Evolutionary conservation across 2,888 invertebrate species (phyloP).

Genomic region (Pantelozetes paolii): DNA sequence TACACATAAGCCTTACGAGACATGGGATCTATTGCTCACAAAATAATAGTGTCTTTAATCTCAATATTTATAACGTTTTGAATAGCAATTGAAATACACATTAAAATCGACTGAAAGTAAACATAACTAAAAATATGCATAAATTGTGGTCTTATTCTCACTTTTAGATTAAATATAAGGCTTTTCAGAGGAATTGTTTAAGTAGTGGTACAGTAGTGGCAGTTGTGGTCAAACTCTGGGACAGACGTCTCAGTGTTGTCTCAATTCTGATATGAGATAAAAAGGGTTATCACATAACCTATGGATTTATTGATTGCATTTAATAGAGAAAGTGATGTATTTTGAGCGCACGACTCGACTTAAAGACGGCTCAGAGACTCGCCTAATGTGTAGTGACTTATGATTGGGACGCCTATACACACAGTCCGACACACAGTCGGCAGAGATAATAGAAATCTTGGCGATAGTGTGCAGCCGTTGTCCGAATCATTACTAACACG

Average conservation of each 20-base stretch:
- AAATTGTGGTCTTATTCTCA: not conserved
- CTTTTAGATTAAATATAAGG: conserved; percentile 10
- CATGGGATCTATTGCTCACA: conserved; percentile 18
- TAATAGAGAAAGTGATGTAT: not conserved
- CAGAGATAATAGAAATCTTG: conserved; percentile 27
- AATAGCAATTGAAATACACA: not conserved
- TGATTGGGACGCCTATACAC: conserved; percentile 26
- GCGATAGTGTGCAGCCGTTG: conserved; percentile 19
- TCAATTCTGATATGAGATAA: conserved; percentile 5
- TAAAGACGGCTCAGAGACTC: conserved; percentile 22
- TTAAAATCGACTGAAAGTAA: not conserved
- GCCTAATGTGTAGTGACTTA: not conserved
- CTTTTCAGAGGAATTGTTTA: too few species aligned
- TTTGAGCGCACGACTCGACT: conserved; percentile 5
- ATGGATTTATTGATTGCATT: not conserved
- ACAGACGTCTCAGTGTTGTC: not conserved
- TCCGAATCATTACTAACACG: conserved; percentile 25
- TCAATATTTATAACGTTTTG: conserved; percentile 22
- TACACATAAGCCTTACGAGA: conserved; percentile 1
- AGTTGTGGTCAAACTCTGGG: not conserved
- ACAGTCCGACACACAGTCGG: too few species aligned
- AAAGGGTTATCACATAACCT: conserved; percentile 12
- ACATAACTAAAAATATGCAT: not conserved
- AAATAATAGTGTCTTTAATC: conserved; percentile 25
- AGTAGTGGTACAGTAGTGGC: too few species aligned